Base-by-base conservation (phyloP, 1,140 invertebrate species). In the Pygmarrhopalites habei region DNA sequence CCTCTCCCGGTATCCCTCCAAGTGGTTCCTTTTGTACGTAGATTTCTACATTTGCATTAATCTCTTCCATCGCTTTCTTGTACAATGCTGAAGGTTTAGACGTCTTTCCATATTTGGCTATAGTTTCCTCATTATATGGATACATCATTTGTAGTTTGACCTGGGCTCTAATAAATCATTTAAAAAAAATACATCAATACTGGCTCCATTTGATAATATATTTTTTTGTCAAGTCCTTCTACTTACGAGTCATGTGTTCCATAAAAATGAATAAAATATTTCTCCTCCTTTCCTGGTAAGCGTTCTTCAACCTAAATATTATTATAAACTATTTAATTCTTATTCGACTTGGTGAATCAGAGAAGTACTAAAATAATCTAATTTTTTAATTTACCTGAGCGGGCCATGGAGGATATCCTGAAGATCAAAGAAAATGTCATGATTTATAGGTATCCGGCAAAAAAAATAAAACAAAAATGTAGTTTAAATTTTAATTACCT, bases 161-260 rank as follows among this genome's bases (percentile, higher is more conserved):
- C n/a, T 56, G 30, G 4, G 53, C 53, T 17, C 53, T 56, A 19
- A 19, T 5, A 47, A 47, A 47, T 10, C 17, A 47, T n/a, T 10
- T 10, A 19, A n/a, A 5, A 47, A 47, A 47, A 10, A 19, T 47
- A 5, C 7, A 47, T 19, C 7, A 25, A 10, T 10, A 47, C 17
- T 47, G 23, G 23, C 17, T 47, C 19, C 5, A 47, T 47, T n/a
- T 47, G n/a, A n/a, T 19, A 47, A 47, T n/a, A 25, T 25, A 19
- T 10, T 47, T 35, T 35, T 7, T 35, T 7, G 15, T 35, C 15
- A 35, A 7, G 5, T 35, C 5, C 32, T 7, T 7, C 32, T 35
- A 23, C 53, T 56, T 41, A 56, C 53, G 53, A 56, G 21, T 56
- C 53, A 41, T 56, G 30, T 4, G 53, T 39, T 35, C 53, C 53